Base-by-base conservation (phyloP, 2,797 vertebrate genomes). In the Urocyon cinereoargenteus region DNA sequence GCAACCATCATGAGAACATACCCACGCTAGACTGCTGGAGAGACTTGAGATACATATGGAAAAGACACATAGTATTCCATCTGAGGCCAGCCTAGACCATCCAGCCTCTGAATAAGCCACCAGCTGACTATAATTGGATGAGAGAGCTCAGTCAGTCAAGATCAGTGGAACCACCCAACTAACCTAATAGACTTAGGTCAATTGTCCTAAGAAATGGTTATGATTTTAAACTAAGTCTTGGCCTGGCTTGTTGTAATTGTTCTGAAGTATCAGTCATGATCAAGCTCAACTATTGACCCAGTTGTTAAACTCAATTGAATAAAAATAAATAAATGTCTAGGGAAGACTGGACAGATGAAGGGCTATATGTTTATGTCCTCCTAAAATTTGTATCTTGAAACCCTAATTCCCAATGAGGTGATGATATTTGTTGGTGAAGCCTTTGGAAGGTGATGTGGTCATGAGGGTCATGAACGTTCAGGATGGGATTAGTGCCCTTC, bases 221-320 rank as follows among this genome's bases (percentile, higher is more conserved):
- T 73, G 55, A 22, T 81, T 82, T 91, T 31, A 97, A 86, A 86
- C 53, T 28, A 90, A 87, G 12, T 85, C 19, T 91, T 40, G 2
- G 3, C 53, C 19, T 66, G 2, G 0, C 18, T 91, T 90, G 1
- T 15, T 90, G 36, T 16, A 53, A 70, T 61, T 89, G 49, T 68
- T 16, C 64, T 81, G 7, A 89, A 95, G 28, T 7, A 3, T 40
- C 36, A 90, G 53, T 66, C 40, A 94, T 6, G 55, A 13, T 40
- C 36, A 53, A 86, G 0, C 5, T 55, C n/a, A 94, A 70, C 34
- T 87, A 64, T 36, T 59, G 45, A 53, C 53, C 9, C 6, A 16
- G 0, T n/a, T 95, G 19, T n/a, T 87, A 94, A 64, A 31, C 6
- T 51, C 15, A 84, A 12, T 21, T 95, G 22, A 12, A 66, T 53